A percentile compares a stretch with the other conserved stretches of the same genome.
These are phyloP conservation scores for Oceanodroma tethys DNA, from an alignment of 2,113 vertebrate species.

Conservation along the genomic window DNA sequence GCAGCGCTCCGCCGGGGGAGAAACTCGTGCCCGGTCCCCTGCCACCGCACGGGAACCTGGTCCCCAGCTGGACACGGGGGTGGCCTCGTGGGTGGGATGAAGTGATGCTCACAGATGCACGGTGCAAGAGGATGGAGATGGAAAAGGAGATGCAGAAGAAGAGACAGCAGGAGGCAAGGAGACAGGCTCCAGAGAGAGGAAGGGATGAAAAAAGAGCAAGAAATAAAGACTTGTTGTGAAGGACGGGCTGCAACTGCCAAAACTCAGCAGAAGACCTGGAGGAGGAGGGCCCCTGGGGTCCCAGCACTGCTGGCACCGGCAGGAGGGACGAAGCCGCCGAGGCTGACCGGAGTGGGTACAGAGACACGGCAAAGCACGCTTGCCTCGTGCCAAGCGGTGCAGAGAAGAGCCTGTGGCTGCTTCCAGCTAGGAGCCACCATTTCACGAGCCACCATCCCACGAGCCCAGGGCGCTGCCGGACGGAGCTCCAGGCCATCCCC, in stretches of 20 bases:
- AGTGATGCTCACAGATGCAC: neutral
- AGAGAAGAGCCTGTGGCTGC: neutral
- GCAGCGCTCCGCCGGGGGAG: rapidly evolving
- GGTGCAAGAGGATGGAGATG: neutral
- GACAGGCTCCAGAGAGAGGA: neutral
- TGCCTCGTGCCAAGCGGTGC: rapidly evolving
- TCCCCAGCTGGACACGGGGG: rapidly evolving
- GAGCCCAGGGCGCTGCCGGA: neutral
- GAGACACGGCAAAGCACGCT: neutral
- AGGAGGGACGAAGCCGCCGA: neutral
- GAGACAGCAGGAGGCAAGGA: neutral
- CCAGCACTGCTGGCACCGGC: neutral
- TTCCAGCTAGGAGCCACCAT: neutral
- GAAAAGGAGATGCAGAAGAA: neutral
- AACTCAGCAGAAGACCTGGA: neutral
- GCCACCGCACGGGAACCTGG: rapidly evolving
- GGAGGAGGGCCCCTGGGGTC: neutral
- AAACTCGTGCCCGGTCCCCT: rapidly evolving
- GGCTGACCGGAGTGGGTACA: neutral
- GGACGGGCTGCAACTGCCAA: neutral
- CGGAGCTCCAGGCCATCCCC: neutral
- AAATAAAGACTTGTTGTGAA: neutral
- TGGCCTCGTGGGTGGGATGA: neutral
- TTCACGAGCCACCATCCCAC: rapidly evolving
- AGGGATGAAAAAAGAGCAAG: neutral